Evolutionary conservation across 2,888 invertebrate species (phyloP), one percentile per base, ranked within the genome.

Genomic region (Chalcosyrphus nemorum): DNA sequence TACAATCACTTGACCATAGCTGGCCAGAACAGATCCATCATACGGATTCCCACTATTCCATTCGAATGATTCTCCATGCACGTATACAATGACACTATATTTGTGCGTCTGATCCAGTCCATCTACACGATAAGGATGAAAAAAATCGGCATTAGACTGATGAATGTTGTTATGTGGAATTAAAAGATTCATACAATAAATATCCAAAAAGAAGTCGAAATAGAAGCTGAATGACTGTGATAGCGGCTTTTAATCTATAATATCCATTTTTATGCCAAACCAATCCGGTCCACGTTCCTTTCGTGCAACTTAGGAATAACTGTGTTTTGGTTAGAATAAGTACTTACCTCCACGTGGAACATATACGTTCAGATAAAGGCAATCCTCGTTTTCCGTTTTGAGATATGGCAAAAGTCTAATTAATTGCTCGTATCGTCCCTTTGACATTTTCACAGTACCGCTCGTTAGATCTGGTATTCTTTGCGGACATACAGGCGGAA

Each of bases 1-100:
- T 65, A 97, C 96, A 92, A 97, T 95, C 50, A 97, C 94, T 88
- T 96, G 95, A n/a, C 97, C 98, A 89, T 97, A 98, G 80, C 97
- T 95, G 13, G 99, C 95, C 86, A 99, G 92, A 52, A 98, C 95
- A 85, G 96, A 96, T 11, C 98, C 99, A 90, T 99, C 99, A 92
- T 99, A 99, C 0, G 98, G 96, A 92, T 99, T 99, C 81, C 99
- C 99, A 27, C 98, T 97, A 90, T 98, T 98, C 96, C 98, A 98
- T 89, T 98, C 98, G 91, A 97, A 98, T 0, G 97, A 97, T 90
- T 98, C 98, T 0, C 98, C 98, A 88, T 98, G 98, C 86, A 99
- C 95, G 91, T 97, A 98, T 56, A 98, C 96, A 90, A 98, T 94
- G 0, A 98, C 97, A 0, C 98, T 96, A 90, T 94, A 94, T 88